Conservation (phyloP, 2,888 invertebrate species). For the Stenoptilia bipunctidactyla region DNA sequence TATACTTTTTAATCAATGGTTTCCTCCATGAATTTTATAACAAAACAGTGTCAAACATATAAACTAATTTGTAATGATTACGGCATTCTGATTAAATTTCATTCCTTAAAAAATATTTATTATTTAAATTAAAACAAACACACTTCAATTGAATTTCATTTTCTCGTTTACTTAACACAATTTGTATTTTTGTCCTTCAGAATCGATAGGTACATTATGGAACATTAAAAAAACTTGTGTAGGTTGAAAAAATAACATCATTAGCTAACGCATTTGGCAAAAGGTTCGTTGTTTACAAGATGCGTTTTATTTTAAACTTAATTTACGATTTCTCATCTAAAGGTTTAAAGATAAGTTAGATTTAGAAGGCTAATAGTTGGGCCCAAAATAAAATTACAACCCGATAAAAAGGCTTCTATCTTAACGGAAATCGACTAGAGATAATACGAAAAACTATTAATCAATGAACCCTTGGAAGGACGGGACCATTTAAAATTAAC, state of each 20-base stretch:
- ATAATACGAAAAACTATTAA: constrained; percentile 1
- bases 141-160: too few species aligned
- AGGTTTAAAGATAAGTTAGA: constrained; percentile 46
- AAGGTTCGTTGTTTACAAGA: constrained; percentile 64
- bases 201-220: too few species aligned
- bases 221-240: too few species aligned
- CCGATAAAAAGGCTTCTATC: constrained; percentile 16
- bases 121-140: too few species aligned
- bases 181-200: too few species aligned
- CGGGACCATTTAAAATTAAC: constrained; percentile 2
- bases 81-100: too few species aligned
- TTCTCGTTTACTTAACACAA: too few species aligned
- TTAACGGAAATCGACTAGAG: constrained; percentile 19
- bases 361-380: constrained; percentile 29
- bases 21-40: too few species aligned
- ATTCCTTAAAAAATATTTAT: too few species aligned
- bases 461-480: not conserved
- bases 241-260: constrained; percentile 26
- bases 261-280: constrained; percentile 63
- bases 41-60: too few species aligned
- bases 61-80: too few species aligned
- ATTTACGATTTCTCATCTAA: constrained; percentile 53
- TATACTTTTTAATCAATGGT: too few species aligned
- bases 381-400: constrained; percentile 9
- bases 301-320: constrained; percentile 61